phyloP scores from a whole-genome alignment of 2,797 vertebrate genomes.

The Silurus lanzhouensis region DNA sequence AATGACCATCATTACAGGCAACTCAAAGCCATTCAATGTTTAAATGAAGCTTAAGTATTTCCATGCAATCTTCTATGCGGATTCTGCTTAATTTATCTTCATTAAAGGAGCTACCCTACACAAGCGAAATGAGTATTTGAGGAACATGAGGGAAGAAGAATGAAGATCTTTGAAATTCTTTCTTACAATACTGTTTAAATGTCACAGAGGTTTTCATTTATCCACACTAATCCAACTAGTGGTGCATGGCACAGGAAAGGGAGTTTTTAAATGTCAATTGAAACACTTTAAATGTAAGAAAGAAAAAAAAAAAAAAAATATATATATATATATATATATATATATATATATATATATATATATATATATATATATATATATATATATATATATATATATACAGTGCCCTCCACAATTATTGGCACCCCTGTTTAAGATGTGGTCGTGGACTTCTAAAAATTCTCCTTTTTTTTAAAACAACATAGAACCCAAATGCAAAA shows the following conservation, averaged over 20 bases:
- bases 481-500: no score
- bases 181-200: conserved; percentile 11
- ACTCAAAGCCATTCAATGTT: conserved; percentile 50
- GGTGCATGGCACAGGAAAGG: background rate
- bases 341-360: no score
- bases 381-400: no score
- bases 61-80: conserved; percentile 52
- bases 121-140: conserved; percentile 1
- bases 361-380: no score
- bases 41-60: conserved; percentile 54
- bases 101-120: conserved; percentile 40
- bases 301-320: no score
- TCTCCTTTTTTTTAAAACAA: no score
- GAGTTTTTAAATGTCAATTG: background rate
- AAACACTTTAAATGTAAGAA: background rate
- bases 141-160: conserved; percentile 3
- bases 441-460: no score
- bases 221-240: background rate
- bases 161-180: conserved; percentile 23
- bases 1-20: conserved; percentile 57
- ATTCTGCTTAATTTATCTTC: conserved; percentile 52
- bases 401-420: no score
- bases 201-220: conserved; percentile 12
- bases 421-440: no score
- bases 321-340: no score